These are phyloP conservation scores for Oxytorus armatus DNA, from an alignment of 2,888 invertebrate species.

Conservation along the genomic window DNA sequence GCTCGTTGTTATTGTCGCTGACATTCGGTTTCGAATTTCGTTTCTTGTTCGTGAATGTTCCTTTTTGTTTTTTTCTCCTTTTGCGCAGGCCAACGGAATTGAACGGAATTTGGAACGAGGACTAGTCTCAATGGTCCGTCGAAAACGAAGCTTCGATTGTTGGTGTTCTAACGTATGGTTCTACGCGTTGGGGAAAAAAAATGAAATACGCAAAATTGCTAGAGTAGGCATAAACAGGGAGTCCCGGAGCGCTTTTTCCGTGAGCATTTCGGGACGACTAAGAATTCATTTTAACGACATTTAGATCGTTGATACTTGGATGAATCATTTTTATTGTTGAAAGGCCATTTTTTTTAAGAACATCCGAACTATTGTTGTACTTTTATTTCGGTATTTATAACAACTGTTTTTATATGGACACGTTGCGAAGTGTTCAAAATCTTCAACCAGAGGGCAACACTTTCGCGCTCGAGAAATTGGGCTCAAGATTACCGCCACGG, in stretches of 20 bases:
- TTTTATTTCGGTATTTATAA: neutral
- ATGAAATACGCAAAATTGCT: too few species aligned
- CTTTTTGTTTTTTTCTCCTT: constrained; percentile 55
- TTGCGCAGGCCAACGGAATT: constrained; percentile 64
- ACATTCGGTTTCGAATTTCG: constrained; percentile 79
- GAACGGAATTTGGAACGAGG: constrained; percentile 59
- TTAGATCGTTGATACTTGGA: neutral
- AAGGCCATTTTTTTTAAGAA: neutral
- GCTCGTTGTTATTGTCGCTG: constrained; percentile 68
- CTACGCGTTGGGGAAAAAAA: constrained; percentile 1
- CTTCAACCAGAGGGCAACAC: constrained; percentile 25
- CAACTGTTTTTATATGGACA: neutral
- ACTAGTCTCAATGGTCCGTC: constrained; percentile 13
- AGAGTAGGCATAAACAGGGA: too few species aligned
- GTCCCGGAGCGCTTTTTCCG: too few species aligned
- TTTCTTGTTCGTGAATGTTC: constrained; percentile 72
- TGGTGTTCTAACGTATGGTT: too few species aligned
- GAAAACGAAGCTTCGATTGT: too few species aligned
- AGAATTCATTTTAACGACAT: neutral
- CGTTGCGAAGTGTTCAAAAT: neutral
- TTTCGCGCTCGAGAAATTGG: neutral
- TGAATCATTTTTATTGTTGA: neutral
- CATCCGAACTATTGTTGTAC: neutral
- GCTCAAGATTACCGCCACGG: too few species aligned
- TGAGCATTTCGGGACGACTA: too few species aligned